Base-by-base conservation (phyloP, 2,113 vertebrate species). In the Speoplatyrhinus poulsoni region DNA sequence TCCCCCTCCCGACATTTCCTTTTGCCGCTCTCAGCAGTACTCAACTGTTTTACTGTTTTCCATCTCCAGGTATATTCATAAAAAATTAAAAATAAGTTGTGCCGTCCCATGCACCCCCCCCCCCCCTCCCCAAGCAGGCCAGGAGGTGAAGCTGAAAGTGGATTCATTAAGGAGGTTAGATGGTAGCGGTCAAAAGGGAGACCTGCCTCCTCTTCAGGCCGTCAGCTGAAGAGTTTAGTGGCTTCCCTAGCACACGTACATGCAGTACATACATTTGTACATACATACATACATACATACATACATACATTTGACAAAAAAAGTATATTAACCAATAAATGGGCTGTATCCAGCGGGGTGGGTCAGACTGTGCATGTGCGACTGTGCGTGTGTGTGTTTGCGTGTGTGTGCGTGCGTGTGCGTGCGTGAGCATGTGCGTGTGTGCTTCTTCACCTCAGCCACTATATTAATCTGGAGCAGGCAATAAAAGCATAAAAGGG, bases 211-310 rank as follows among this genome's bases (percentile, higher is more conserved):
- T 75, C 84, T 78, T 76, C 80, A 79, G 82, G 79, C 71, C 75
- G 78, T 86, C 81, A 85, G 75, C 86, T 81, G 82, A 81, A 56
- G 69, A 83, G 80, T 86, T 88, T 85, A 67, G 16, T 68, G 69
- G 77, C 77, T 16, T 61, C 65, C 16, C 65, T 77, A 75, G 67
- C 62, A 50, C 15, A 0, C 60, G 26, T 26, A n/a, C n/a, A n/a
- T 48, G 46, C 3, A 57, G 69, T 19, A 19, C 19, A 19, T 19
- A 19, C 19, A 19, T 19, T 19, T 19, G 19, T 19, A 19, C 19
- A 19, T 19, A 19, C 19, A 19, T 19, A 19, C 19, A 19, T 19
- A 19, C 19, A 19, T 19, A 19, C 19, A 19, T 1, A 41, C 36
- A 41, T 41, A 41, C 7, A 41, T 41, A 41, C 36, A 41, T 41